A percentile compares a stretch with the other conserved stretches of the same genome.
These are phyloP conservation scores for Oryzias javanicus DNA, from an alignment of 2,113 vertebrate species.

Conservation along the genomic window DNA sequence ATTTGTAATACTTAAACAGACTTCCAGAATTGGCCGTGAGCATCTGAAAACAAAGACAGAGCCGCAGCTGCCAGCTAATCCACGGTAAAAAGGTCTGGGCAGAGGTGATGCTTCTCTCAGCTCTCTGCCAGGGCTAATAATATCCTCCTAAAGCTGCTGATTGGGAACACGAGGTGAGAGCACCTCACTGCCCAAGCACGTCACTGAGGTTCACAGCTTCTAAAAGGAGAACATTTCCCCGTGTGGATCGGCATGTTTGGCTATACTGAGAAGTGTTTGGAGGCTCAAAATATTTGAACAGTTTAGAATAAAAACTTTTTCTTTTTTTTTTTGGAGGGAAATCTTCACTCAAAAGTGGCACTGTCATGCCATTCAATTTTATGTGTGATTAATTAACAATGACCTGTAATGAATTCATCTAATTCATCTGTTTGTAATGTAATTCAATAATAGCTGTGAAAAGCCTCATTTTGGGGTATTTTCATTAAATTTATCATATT, in stretches of 20 bases:
- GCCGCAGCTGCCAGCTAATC: slow-evolving; percentile 38
- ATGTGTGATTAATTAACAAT: too few relatives aligned
- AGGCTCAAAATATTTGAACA: too few relatives aligned
- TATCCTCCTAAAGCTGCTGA: slow-evolving; percentile 45
- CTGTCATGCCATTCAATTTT: too few relatives aligned
- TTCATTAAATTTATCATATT: too few relatives aligned
- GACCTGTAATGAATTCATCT: too few relatives aligned
- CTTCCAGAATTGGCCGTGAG: slow-evolving; percentile 10
- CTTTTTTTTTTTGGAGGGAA: too few relatives aligned
- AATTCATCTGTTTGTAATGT: too few relatives aligned
- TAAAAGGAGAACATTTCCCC: slow-evolving; percentile 38
- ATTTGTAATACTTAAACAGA: slow-evolving; percentile 22
- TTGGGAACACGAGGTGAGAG: slow-evolving; percentile 63
- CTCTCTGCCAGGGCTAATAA: slow-evolving; percentile 52
- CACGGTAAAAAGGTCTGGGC: slow-evolving; percentile 22
- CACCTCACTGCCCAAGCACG: slow-evolving; percentile 43
- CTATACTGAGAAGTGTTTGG: too few relatives aligned
- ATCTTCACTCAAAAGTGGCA: too few relatives aligned
- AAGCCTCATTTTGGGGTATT: too few relatives aligned
- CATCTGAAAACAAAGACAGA: slow-evolving; percentile 40
- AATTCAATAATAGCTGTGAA: too few relatives aligned
- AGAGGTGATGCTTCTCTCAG: slow-evolving; percentile 32
- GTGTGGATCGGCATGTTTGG: slow-evolving; percentile 9
- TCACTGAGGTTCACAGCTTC: slow-evolving; percentile 47
- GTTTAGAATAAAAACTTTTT: too few relatives aligned